These are phyloP conservation scores for Spheniscus mendiculus DNA, from an alignment of 2,113 vertebrate genomes.

Conservation along the genomic window DNA sequence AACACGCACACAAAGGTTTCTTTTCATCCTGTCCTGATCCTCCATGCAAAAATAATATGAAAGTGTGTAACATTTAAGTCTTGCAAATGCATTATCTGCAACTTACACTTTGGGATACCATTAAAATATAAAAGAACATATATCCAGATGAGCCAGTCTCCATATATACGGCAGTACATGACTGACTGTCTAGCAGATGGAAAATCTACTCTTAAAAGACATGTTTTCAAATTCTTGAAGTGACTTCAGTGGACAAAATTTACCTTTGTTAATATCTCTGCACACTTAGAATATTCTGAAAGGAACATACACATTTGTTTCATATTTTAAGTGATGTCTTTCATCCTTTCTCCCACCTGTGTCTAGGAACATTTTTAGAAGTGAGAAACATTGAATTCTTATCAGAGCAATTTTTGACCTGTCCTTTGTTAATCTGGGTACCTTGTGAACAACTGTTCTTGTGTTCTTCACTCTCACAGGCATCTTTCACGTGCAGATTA, in stretches of 20 bases:
- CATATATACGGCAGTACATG: not conserved
- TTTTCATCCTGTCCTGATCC: not conserved
- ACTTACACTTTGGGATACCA: not conserved
- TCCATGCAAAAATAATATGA: not conserved
- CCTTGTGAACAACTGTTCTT: not conserved
- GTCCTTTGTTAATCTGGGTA: not conserved
- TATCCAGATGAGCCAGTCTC: not conserved
- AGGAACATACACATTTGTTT: not conserved
- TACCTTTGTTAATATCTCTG: not conserved
- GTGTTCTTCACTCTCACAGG: not conserved
- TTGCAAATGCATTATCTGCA: not conserved
- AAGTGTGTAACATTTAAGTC: not conserved
- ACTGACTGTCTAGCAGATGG: not conserved
- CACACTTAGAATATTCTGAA: not conserved
- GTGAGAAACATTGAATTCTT: not conserved
- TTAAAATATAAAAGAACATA: not conserved
- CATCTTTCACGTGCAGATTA: not conserved
- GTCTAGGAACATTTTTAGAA: not conserved
- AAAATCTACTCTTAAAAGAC: not conserved
- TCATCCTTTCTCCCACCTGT: not conserved
- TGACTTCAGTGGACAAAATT: not conserved
- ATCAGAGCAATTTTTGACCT: not conserved
- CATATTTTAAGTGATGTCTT: not conserved
- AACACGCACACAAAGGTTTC: not conserved
- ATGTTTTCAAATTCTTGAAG: not conserved